A percentile compares a stretch with the other conserved stretches of the same genome.
These are phyloP conservation scores for Periophthalmus modestus DNA, from an alignment of 2,113 vertebrate species.

Conservation along the genomic window DNA sequence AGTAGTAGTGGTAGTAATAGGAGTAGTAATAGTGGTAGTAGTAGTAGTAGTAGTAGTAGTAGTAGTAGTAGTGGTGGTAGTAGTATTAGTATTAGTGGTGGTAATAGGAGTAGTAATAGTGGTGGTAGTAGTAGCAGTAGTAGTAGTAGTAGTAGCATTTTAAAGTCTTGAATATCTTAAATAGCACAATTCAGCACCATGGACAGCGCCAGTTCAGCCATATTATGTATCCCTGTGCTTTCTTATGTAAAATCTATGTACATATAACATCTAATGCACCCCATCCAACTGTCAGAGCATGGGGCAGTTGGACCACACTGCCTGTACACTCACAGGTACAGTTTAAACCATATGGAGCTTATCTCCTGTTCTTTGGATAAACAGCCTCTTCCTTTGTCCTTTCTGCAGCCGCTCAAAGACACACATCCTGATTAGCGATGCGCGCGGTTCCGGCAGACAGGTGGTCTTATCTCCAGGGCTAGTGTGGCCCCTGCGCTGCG, in stretches of 20 bases:
- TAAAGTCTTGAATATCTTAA: too few species aligned
- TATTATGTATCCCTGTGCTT: too few species aligned
- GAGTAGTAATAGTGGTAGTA: too few species aligned
- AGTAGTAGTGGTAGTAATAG: too few species aligned
- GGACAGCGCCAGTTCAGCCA: too few species aligned
- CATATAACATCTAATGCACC: neutral
- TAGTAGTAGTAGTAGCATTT: too few species aligned
- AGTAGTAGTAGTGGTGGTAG: too few species aligned
- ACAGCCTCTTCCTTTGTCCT: neutral
- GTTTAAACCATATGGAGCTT: neutral
- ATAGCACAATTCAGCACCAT: too few species aligned
- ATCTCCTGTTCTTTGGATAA: neutral
- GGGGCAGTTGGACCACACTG: neutral
- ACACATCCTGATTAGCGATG: neutral
- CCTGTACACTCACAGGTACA: neutral
- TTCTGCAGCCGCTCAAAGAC: neutral
- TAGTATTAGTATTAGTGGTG: too few species aligned
- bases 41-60: too few species aligned
- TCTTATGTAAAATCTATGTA: neutral
- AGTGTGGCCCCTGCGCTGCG: neutral
- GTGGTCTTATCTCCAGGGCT: slow-evolving; percentile 2
- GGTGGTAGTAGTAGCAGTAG: too few species aligned
- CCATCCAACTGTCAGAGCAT: neutral
- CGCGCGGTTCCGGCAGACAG: neutral
- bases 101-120: too few species aligned